phyloP scores from a whole-genome alignment of 1,140 invertebrate species.

The Lethrus apterus region DNA sequence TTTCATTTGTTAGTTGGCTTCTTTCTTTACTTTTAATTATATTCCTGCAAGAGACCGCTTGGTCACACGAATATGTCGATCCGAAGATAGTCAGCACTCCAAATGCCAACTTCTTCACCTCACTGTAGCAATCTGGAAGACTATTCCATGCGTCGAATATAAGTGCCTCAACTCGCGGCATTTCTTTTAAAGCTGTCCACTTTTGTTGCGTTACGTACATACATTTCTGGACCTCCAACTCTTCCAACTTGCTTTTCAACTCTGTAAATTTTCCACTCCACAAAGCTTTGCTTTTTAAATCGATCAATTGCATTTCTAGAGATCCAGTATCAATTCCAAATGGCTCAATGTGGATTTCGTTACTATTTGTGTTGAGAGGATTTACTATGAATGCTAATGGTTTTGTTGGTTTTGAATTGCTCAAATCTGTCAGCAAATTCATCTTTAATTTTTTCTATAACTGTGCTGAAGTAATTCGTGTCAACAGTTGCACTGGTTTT shows the following conservation, averaged over 20 bases:
- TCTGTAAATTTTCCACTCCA: too few species aligned
- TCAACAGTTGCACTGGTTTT: too few species aligned
- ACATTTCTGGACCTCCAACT: too few species aligned
- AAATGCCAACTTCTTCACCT: constrained; percentile 20
- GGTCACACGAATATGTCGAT: constrained; percentile 16
- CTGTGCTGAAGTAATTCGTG: too few species aligned
- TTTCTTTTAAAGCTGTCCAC: constrained; percentile 13
- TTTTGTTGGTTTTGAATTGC: constrained; percentile 25
- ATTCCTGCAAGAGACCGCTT: constrained; percentile 16
- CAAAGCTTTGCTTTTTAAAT: too few species aligned
- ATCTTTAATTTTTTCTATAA: constrained; percentile 7
- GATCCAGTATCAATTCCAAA: too few species aligned
- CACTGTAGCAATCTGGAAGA: constrained; percentile 16
- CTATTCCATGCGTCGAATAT: constrained; percentile 18
- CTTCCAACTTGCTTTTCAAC: too few species aligned
- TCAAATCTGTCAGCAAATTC: constrained; percentile 11
- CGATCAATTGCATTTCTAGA: too few species aligned
- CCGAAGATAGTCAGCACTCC: constrained; percentile 15
- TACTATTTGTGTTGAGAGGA: too few species aligned
- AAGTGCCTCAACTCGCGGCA: constrained; percentile 10
- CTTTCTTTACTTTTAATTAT: constrained; percentile 7
- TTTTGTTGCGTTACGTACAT: constrained; percentile 16
- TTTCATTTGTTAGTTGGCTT: background rate
- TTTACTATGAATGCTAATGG: too few species aligned
- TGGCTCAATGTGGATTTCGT: too few species aligned